Conservation (phyloP, 2,113 vertebrate genomes). For the Rhinoptilus africanus region DNA sequence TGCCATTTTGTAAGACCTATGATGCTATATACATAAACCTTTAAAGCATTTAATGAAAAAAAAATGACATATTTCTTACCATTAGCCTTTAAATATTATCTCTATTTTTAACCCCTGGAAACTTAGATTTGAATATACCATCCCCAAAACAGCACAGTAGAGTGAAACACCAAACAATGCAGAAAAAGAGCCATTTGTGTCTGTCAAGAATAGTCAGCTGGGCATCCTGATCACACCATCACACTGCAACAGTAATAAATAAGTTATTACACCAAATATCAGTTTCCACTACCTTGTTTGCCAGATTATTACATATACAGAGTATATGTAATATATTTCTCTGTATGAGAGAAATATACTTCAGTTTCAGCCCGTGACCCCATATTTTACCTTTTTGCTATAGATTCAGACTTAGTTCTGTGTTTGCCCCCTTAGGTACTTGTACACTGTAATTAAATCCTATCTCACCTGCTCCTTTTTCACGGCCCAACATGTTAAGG, state of each 20-base stretch:
- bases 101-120: neutral
- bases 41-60: neutral
- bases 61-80: rapidly evolving
- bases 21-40: neutral
- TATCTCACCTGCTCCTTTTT: slow-evolving; percentile 53
- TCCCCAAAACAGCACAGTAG: neutral
- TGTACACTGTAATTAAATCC: slow-evolving; percentile 51
- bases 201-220: neutral
- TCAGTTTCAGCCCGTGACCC: neutral
- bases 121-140: neutral
- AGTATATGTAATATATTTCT: neutral
- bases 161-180: neutral
- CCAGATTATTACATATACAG: neutral
- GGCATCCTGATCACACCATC: neutral
- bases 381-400: slow-evolving; percentile 18
- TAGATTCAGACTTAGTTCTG: neutral
- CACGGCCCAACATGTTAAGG: slow-evolving; percentile 48
- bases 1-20: neutral
- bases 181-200: neutral
- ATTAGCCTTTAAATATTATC: neutral
- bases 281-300: neutral
- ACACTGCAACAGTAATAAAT: neutral
- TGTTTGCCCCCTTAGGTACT: slow-evolving; percentile 35
- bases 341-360: neutral
- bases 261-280: neutral